A percentile compares a stretch with the other conserved stretches of the same genome.
These are phyloP conservation scores for Leptinotarsa lineolata DNA, from an alignment of 1,140 invertebrate species.

Conservation along the genomic window DNA sequence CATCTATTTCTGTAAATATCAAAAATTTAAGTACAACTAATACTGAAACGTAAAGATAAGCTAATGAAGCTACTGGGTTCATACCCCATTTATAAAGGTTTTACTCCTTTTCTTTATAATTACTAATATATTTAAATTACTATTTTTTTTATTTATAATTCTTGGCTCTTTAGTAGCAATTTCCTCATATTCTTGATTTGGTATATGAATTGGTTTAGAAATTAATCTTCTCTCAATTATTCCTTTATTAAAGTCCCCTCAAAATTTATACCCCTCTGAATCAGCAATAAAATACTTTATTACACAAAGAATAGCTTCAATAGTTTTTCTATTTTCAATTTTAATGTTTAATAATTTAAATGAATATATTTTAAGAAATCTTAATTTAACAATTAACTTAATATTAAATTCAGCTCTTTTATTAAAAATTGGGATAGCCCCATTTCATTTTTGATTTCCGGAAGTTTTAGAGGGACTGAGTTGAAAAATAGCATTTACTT, in stretches of 20 bases:
- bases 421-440: constrained; percentile 58
- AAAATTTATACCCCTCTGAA: constrained; percentile 57
- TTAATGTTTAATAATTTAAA: constrained; percentile 55
- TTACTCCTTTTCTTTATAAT: constrained; percentile 58
- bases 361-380: constrained; percentile 37
- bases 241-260: constrained; percentile 56
- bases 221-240: constrained; percentile 62
- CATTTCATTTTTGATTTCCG: constrained; percentile 60
- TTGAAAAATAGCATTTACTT: constrained; percentile 57
- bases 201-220: constrained; percentile 61
- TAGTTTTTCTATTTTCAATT: constrained; percentile 57
- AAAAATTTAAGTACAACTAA: constrained; percentile 62
- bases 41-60: constrained; percentile 61
- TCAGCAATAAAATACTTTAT: constrained; percentile 60
- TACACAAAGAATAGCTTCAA: constrained; percentile 58
- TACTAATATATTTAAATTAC: constrained; percentile 56
- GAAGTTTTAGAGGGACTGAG: constrained; percentile 57
- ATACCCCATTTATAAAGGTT: constrained; percentile 59
- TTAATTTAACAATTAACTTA: constrained; percentile 42
- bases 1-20: constrained; percentile 60
- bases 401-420: constrained; percentile 52
- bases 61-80: constrained; percentile 60
- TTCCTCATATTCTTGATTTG: constrained; percentile 59
- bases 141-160: constrained; percentile 58
- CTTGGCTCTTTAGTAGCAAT: constrained; percentile 58